Evolutionary conservation across 1,140 invertebrate genomes (phyloP).

Genomic region (Nasonia longicornis): DNA sequence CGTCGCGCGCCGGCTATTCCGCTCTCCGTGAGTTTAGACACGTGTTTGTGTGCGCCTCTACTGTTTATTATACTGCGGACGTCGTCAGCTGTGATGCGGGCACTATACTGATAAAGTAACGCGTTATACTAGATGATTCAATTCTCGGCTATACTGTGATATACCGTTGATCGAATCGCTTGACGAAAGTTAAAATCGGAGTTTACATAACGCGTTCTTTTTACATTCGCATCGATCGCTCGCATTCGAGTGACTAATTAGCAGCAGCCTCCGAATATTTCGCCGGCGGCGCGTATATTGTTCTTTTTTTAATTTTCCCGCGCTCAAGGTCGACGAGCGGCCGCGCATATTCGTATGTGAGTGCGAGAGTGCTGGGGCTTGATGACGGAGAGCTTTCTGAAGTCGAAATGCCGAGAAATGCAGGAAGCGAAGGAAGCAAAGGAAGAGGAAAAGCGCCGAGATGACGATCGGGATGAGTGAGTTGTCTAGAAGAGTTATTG

Average conservation of each 20-base stretch:
- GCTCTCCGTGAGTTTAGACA: background rate
- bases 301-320: background rate
- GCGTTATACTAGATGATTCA: no score
- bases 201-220: no score
- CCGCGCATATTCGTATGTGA: background rate
- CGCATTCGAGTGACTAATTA: no score
- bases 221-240: no score
- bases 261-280: background rate
- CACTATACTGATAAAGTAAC: no score
- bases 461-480: constrained; percentile 6
- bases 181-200: no score
- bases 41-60: background rate
- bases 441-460: background rate
- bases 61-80: no score
- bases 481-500: background rate
- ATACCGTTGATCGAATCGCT: no score
- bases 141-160: no score
- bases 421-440: background rate
- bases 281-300: background rate
- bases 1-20: no score
- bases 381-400: constrained; percentile 28
- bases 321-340: background rate
- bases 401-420: constrained; percentile 18
- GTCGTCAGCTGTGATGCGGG: no score
- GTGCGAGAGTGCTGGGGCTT: background rate